These are phyloP conservation scores for Microctonus hyperodae DNA, from an alignment of 2,888 invertebrate species.

Conservation along the genomic window DNA sequence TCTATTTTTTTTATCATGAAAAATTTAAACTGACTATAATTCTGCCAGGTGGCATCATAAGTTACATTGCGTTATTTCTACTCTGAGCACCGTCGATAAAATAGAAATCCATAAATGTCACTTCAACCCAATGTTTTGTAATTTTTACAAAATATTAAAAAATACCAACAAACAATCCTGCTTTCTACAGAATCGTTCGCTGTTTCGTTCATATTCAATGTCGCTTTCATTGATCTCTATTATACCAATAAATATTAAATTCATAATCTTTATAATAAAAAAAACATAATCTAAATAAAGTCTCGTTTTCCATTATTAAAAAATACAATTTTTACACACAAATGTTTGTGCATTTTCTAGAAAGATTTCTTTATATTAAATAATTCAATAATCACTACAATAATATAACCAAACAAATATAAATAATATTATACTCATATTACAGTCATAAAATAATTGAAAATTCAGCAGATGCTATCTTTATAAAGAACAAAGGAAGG, in stretches of 20 bases:
- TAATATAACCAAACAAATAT: neutral
- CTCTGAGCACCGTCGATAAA: neutral
- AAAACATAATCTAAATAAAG: no score
- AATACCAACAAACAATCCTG: neutral
- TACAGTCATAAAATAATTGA: neutral
- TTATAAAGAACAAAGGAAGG: neutral
- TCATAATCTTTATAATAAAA: no score
- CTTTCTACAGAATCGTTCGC: neutral
- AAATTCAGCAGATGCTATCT: neutral
- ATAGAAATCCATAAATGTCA: neutral
- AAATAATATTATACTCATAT: neutral
- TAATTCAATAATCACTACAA: constrained; percentile 1
- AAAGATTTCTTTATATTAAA: neutral
- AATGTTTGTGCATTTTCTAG: neutral
- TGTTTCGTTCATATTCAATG: neutral
- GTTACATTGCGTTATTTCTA: no score
- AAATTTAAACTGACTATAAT: neutral
- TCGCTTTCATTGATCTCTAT: no score
- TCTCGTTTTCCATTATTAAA: neutral
- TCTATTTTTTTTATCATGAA: no score
- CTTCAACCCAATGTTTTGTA: no score
- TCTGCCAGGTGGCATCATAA: neutral
- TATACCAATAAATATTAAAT: no score
- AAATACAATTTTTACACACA: neutral
- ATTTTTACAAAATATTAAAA: no score